Conservation (phyloP, 2,888 invertebrate genomes). For the Leptogaster cylindrica region DNA sequence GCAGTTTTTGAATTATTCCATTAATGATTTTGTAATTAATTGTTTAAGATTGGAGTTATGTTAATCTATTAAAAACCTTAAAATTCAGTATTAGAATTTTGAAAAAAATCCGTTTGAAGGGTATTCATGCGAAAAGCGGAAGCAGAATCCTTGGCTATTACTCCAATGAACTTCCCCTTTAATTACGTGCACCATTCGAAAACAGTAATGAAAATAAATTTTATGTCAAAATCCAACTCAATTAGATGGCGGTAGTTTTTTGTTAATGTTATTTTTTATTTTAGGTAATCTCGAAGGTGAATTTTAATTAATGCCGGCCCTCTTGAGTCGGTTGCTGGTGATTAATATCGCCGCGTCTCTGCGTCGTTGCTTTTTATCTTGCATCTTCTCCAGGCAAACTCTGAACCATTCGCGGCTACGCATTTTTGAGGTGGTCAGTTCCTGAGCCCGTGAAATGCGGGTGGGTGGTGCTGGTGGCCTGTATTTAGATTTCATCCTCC, state of each 20-base stretch:
- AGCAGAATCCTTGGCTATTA: too few relatives aligned
- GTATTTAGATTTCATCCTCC: not conserved
- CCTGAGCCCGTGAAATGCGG: not conserved
- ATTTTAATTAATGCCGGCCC: conserved; percentile 47
- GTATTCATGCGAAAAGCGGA: too few relatives aligned
- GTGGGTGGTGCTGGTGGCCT: not conserved
- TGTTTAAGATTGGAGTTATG: too few relatives aligned
- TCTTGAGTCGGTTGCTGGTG: conserved; percentile 41
- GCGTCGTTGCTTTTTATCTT: conserved; percentile 27
- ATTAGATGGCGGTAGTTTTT: conserved; percentile 41
- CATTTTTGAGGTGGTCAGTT: conserved; percentile 35
- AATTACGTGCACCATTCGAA: conserved; percentile 29
- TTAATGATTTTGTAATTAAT: too few relatives aligned
- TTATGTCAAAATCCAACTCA: conserved; percentile 47
- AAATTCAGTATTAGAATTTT: too few relatives aligned
- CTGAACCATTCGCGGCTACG: conserved; percentile 5
- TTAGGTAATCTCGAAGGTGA: conserved; percentile 43
- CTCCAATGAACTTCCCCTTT: not conserved
- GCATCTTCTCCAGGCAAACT: not conserved
- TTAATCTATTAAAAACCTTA: too few relatives aligned
- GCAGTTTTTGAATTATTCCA: too few relatives aligned
- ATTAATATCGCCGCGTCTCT: conserved; percentile 42
- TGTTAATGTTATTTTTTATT: conserved; percentile 28
- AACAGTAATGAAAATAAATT: conserved; percentile 46
- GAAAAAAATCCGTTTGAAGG: too few relatives aligned